Conservation (phyloP, 2,888 invertebrate genomes). For the Seira ritae region DNA sequence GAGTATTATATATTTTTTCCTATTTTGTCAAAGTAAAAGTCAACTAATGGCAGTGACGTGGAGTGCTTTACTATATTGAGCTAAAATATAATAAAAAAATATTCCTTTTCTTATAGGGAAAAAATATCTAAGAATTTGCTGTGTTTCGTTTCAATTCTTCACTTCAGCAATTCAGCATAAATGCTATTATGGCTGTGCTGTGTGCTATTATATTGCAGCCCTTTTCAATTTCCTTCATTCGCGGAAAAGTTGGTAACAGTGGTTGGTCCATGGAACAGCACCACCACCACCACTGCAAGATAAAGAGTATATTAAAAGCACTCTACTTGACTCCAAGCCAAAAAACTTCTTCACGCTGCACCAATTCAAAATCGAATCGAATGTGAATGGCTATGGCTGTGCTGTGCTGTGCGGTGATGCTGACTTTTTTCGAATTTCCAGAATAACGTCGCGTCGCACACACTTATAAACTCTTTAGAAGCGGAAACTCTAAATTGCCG, state of each 20-base stretch:
- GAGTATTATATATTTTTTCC: not conserved
- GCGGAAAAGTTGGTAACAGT: not conserved
- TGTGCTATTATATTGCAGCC: not conserved
- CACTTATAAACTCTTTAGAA: too few relatives aligned
- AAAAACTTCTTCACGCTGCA: slow-evolving; percentile 12
- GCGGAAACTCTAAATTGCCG: too few relatives aligned
- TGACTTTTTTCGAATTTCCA: too few relatives aligned
- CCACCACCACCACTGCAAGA: too few relatives aligned
- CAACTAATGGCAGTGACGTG: not conserved
- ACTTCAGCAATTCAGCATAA: not conserved
- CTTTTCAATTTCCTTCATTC: slow-evolving; percentile 1
- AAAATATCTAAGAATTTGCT: not conserved
- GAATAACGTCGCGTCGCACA: too few relatives aligned
- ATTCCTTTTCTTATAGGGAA: not conserved
- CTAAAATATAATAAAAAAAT: not conserved
- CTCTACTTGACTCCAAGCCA: slow-evolving; percentile 52
- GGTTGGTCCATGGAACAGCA: slow-evolving; percentile 5
- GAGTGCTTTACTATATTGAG: too few relatives aligned
- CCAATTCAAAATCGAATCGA: slow-evolving; percentile 9
- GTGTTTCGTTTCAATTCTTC: not conserved
- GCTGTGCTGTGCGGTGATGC: too few relatives aligned
- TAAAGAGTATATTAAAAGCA: slow-evolving; percentile 42
- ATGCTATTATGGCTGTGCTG: not conserved
- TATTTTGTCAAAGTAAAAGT: not conserved
- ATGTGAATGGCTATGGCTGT: too few relatives aligned